These are phyloP conservation scores for Lophius piscatorius DNA, from an alignment of 2,113 vertebrate genomes.

Conservation along the genomic window DNA sequence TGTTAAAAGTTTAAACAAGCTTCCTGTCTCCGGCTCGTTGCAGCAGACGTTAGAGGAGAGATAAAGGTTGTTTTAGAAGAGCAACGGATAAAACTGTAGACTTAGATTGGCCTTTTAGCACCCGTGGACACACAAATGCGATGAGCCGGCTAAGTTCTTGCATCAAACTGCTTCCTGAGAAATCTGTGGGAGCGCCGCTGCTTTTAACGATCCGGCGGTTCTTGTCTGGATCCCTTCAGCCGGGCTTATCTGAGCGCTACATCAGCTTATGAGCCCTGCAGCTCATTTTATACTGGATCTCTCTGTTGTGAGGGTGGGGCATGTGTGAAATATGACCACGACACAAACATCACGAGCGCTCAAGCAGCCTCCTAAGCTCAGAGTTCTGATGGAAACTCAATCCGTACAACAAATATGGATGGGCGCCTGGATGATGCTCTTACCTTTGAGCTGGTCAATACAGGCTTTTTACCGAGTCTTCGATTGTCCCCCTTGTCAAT, in stretches of 20 bases:
- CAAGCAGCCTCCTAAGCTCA: background rate
- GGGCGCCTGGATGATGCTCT: slow-evolving; percentile 13
- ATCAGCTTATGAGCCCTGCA: slow-evolving; percentile 38
- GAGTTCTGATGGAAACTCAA: background rate
- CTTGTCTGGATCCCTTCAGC: slow-evolving; percentile 31
- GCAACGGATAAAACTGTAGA: too few relatives aligned
- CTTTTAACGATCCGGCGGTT: slow-evolving; percentile 18
- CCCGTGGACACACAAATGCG: background rate
- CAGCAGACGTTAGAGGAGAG: too few relatives aligned
- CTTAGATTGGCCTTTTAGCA: background rate
- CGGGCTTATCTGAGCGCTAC: slow-evolving; percentile 32
- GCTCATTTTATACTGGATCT: slow-evolving; percentile 23
- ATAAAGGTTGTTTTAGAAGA: too few relatives aligned
- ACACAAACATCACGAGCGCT: slow-evolving; percentile 8
- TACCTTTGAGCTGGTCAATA: slow-evolving; percentile 95
- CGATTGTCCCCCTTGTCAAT: slow-evolving; percentile 94
- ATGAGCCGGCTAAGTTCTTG: background rate
- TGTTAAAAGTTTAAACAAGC: too few relatives aligned
- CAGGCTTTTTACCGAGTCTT: slow-evolving; percentile 90
- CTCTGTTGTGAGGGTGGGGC: slow-evolving; percentile 24
- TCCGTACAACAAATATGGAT: background rate
- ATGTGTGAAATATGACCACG: slow-evolving; percentile 30
- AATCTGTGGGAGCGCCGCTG: slow-evolving; percentile 7
- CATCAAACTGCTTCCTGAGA: slow-evolving; percentile 10
- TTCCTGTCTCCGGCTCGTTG: too few relatives aligned